Base-by-base conservation (phyloP, 2,113 vertebrate genomes). In the Copsychus sechellarum region DNA sequence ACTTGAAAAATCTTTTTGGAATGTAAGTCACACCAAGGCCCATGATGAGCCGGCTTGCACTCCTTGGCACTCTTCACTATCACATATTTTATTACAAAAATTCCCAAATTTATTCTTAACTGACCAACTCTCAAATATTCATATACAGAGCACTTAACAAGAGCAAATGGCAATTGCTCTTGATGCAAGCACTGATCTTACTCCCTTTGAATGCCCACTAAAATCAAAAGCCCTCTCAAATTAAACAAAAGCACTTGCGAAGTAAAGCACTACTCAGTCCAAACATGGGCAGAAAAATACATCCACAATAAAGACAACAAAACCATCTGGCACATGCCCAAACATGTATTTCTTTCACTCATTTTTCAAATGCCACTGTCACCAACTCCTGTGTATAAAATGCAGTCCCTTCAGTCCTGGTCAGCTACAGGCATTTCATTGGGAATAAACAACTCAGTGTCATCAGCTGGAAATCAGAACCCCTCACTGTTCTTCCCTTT, bases 1-100 rank as follows among this genome's bases (percentile, higher is more conserved):
- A 88, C 47, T 71, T 81, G 33, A 57, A 93, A 89, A 86, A 83
- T 48, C n/a, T 38, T 84, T 79, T 12, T 72, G 77, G 61, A 96
- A 94, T 2, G 0, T 0, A 6, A 77, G 47, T 86, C 74, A 88
- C 12, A 80, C 51, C 71, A 69, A 92, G 34, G 43, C 28, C 61
- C 26, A 33, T 2, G 0, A 62, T 3, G 2, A 9, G 14, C 67
- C 54, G 11, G 53, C 61, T 45, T 56, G 12, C 53, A 66, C 36
- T 95, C 79, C 69, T 74, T 36, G 83, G 51, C 20, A 13, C 76
- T 66, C 71, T 34, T 78, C 34, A n/a, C 29, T 62, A 57, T 28
- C 81, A 29, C 9, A 28, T 4, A 60, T 62, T 28, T 62, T 57
- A 70, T 43, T 74, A 23, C 31, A 50, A 74, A 60, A 53, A 12